Percentiles rank a stretch among this genome's conserved stretches.
Conservation (phyloP, 1,140 invertebrate species). For the Saccostrea cuccullata region DNA sequence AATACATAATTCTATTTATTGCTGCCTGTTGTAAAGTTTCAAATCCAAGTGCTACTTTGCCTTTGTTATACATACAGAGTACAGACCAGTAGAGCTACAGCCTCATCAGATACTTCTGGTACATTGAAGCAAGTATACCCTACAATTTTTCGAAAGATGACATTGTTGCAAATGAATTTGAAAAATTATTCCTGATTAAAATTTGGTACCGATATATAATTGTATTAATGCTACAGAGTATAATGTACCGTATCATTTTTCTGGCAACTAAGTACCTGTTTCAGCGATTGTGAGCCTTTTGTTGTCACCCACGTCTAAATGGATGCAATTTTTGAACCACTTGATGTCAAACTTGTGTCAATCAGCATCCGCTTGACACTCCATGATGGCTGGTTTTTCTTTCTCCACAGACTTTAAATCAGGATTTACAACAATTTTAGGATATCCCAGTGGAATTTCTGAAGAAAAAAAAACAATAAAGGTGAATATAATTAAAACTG, state of each 20-base stretch:
- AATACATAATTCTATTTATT: too few relatives aligned
- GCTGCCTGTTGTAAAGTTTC: too few relatives aligned
- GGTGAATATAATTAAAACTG: neutral
- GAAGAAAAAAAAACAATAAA: slow-evolving; percentile 51
- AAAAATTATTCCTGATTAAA: too few relatives aligned
- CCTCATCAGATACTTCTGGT: too few relatives aligned
- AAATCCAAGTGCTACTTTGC: too few relatives aligned
- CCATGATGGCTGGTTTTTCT: slow-evolving; percentile 92
- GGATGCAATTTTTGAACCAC: slow-evolving; percentile 95
- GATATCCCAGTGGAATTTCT: slow-evolving; percentile 91
- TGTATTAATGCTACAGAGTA: too few relatives aligned
- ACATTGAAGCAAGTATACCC: too few relatives aligned
- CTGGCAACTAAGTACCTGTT: slow-evolving; percentile 79
- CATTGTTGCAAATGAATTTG: too few relatives aligned
- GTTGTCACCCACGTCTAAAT: slow-evolving; percentile 89
- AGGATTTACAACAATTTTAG: slow-evolving; percentile 90
- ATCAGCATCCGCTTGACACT: slow-evolving; percentile 91
- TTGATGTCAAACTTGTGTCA: slow-evolving; percentile 85
- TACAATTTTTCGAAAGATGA: too few relatives aligned
- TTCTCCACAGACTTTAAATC: slow-evolving; percentile 95
- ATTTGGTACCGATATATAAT: too few relatives aligned
- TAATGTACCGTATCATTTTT: neutral
- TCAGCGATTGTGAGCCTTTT: slow-evolving; percentile 90
- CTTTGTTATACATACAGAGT: too few relatives aligned
- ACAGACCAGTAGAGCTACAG: too few relatives aligned